Conservation (phyloP, 2,113 vertebrate species). For the Proteles cristata region DNA sequence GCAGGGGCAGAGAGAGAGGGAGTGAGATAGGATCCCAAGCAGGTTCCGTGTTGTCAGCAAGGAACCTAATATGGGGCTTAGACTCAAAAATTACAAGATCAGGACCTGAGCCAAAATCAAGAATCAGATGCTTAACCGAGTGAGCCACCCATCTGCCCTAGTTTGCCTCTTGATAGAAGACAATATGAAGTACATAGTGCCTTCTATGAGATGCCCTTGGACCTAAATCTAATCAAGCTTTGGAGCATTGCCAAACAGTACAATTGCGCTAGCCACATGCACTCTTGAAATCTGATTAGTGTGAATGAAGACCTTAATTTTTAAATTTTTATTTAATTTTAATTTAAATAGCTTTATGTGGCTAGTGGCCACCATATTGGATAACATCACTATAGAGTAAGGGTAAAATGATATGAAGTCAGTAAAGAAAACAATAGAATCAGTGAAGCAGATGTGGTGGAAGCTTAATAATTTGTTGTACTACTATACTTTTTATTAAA, state of each 20-base stretch:
- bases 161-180: not conserved
- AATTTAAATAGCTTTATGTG: not conserved
- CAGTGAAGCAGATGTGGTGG: not conserved
- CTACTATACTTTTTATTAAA: not conserved
- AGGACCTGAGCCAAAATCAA: too few relatives aligned
- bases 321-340: constrained; percentile 6
- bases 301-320: not conserved
- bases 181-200: not conserved
- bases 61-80: too few relatives aligned
- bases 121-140: too few relatives aligned
- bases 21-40: too few relatives aligned
- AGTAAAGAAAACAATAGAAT: not conserved
- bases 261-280: not conserved
- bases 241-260: not conserved
- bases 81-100: too few relatives aligned
- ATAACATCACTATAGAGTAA: not conserved
- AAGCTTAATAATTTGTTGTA: not conserved
- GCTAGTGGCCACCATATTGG: not conserved
- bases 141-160: too few relatives aligned
- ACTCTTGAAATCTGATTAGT: not conserved
- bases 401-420: not conserved
- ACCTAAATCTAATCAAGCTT: not conserved
- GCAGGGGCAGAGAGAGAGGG: too few relatives aligned
- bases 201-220: not conserved
- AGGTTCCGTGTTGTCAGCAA: too few relatives aligned